Evolutionary conservation across 1,140 invertebrate genomes (phyloP).

Genomic region (Steinernema khuongi): DNA sequence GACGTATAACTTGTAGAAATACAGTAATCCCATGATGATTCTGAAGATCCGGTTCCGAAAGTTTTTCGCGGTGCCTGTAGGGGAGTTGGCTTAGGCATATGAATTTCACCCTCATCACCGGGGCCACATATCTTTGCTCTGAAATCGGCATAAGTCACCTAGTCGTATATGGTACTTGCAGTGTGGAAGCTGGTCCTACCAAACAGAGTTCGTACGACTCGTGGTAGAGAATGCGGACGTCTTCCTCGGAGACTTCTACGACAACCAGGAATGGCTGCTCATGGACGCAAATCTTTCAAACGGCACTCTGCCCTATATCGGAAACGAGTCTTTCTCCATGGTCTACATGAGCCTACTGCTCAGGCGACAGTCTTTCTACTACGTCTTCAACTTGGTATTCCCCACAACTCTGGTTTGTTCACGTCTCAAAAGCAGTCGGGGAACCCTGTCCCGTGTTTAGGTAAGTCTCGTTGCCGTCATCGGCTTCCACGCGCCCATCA

Average conservation of each 20-base stretch:
- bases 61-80: no score
- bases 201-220: conserved; percentile 50
- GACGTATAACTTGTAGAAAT: no score
- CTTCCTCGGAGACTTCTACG: conserved; percentile 56
- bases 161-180: conserved; percentile 27
- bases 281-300: conserved; percentile 49
- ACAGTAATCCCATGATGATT: no score
- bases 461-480: conserved; percentile 51
- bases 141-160: no score
- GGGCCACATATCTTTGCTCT: no score
- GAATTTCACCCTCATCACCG: no score
- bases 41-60: no score
- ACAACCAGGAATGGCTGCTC: conserved; percentile 57
- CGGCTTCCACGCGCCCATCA: conserved; percentile 58
- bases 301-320: conserved; percentile 48
- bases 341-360: conserved; percentile 47
- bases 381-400: conserved; percentile 57
- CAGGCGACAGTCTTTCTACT: conserved; percentile 55
- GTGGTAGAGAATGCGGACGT: conserved; percentile 53
- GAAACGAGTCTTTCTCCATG: conserved; percentile 55
- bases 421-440: not conserved
- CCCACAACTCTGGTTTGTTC: conserved; percentile 54
- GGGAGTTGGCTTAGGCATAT: no score
- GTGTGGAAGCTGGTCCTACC: conserved; percentile 57
- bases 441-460: not conserved